These are phyloP conservation scores for Sisyra nigra DNA, from an alignment of 2,888 invertebrate species.

Conservation along the genomic window DNA sequence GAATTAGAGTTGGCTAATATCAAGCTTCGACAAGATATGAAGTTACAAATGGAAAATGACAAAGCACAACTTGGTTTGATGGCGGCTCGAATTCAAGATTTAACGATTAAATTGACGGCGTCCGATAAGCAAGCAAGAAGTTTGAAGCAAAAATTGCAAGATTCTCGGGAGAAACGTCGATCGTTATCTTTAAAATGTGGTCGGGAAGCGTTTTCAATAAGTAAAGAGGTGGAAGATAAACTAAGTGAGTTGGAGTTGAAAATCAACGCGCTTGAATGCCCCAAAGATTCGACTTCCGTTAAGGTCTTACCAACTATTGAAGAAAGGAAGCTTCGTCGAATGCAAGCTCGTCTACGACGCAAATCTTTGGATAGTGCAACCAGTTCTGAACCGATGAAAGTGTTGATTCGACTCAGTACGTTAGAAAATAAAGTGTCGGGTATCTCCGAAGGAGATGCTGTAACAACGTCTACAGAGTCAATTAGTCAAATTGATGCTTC, in stretches of 20 bases:
- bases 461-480: conserved; percentile 40
- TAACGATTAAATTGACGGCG: conserved; percentile 63
- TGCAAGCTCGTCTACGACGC: conserved; percentile 42
- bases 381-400: conserved; percentile 64
- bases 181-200: conserved; percentile 57
- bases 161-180: conserved; percentile 60
- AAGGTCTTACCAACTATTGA: conserved; percentile 23
- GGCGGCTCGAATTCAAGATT: conserved; percentile 68
- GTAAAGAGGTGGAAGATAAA: conserved; percentile 74
- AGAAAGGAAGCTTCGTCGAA: conserved; percentile 33
- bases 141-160: conserved; percentile 64
- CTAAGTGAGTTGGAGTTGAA: conserved; percentile 65
- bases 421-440: conserved; percentile 52
- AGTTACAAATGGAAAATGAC: conserved; percentile 41
- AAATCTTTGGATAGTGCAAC: conserved; percentile 67
- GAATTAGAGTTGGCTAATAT: conserved; percentile 65
- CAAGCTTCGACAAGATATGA: conserved; percentile 55
- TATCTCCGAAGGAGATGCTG: conserved; percentile 16
- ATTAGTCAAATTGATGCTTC: conserved; percentile 29
- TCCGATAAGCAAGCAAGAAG: conserved; percentile 70
- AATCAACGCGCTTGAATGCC: conserved; percentile 47
- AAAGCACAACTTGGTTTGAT: conserved; percentile 62
- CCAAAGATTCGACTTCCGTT: conserved; percentile 22
- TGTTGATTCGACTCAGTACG: conserved; percentile 56
- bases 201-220: conserved; percentile 60